phyloP scores from a whole-genome alignment of 2,797 vertebrate genomes.

The Alectoris magna region DNA sequence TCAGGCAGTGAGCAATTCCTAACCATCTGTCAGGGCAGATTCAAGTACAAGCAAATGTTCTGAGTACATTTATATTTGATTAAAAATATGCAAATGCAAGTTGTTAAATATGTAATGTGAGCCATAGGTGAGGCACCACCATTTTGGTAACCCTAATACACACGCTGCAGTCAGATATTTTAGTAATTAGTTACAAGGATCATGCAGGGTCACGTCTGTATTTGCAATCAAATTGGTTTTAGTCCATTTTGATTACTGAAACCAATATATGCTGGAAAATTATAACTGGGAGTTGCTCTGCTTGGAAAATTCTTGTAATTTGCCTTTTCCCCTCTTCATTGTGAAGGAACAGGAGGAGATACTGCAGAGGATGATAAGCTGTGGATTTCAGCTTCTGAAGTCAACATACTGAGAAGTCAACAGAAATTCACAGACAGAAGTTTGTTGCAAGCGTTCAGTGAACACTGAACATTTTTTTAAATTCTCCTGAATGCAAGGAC shows the following conservation, averaged over 20 bases:
- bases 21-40: not conserved
- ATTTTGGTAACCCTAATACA: not conserved
- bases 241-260: not conserved
- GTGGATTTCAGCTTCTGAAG: not conserved
- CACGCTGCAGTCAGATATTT: not conserved
- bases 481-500: not conserved
- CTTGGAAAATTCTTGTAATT: not conserved
- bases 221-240: not conserved
- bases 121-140: not conserved
- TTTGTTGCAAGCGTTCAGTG: not conserved
- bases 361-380: not conserved
- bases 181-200: not conserved
- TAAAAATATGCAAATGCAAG: not conserved
- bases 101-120: not conserved
- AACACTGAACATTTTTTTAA: not conserved
- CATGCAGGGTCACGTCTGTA: not conserved
- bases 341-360: not conserved
- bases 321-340: not conserved
- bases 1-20: not conserved
- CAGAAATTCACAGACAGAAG: not conserved
- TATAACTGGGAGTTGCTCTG: not conserved
- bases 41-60: not conserved
- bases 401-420: not conserved
- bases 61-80: not conserved
- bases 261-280: not conserved